Base-by-base conservation (phyloP, 2,113 vertebrate genomes). In the Asarcornis scutulata region DNA sequence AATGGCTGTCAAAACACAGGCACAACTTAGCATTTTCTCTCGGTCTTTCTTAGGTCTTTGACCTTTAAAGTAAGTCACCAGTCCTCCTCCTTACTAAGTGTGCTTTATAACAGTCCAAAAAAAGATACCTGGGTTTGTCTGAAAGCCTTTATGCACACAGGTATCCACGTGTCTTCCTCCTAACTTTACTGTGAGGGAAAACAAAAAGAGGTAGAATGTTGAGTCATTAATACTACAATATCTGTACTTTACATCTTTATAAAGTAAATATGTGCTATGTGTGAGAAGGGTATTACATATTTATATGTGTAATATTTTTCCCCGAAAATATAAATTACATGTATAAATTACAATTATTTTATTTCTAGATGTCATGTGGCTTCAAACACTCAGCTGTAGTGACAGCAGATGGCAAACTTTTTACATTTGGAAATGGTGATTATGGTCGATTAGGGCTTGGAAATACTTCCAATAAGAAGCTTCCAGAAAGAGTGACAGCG, bases 361-460 rank as follows among this genome's bases (percentile, higher is more conserved):
- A 12, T 44, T 93, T 95, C 40, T 88, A 98, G 98, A 98, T 98
- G 98, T 98, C 98, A 5, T 98, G 98, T 97, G 98, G 98, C 92
- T 98, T 98, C 91, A 98, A 98, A 72, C 98, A 98, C 59, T 98
- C 98, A 50, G 98, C 98, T 46, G 98, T 98, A 56, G 98, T 98
- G 71, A 98, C 98, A 53, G 98, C 98, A 85, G 98, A 98, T 92
- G 98, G 98, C 79, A 98, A 98, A 82, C 97, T 98, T 60, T 98
- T 98, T 80, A 98, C 98, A 1, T 98, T 98, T 97, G 98, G 98
- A 69, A 98, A 98, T 20, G 98, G 98, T 32, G 98, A 98, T 89
- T 98, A 98, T 31, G 98, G 98, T 74, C 98, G 98, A 27, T 50
- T 98, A 89, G 98, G 98, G 25, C 97, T 98, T 83, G 98, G 98